These are phyloP conservation scores for Acrocera orbiculus DNA, from an alignment of 2,888 invertebrate genomes.

Conservation along the genomic window DNA sequence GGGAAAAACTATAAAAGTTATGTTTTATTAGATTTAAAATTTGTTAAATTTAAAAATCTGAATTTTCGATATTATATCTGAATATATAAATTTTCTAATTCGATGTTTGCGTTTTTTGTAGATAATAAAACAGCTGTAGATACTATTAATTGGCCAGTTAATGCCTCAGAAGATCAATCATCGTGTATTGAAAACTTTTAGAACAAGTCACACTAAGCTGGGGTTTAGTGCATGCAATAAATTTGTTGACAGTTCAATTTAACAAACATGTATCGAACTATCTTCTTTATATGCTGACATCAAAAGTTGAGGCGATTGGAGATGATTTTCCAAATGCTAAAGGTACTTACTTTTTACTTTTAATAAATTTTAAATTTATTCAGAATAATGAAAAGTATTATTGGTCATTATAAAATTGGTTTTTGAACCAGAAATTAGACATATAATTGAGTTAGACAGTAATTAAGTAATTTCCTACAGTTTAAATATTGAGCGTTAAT, in stretches of 20 bases:
- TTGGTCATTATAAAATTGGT: too few species aligned
- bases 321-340: conserved; percentile 27
- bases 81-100: too few species aligned
- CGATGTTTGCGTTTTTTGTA: too few species aligned
- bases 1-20: too few species aligned
- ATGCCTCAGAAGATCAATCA: conserved; percentile 25
- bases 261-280: conserved; percentile 26
- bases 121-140: conserved; percentile 19
- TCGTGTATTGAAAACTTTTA: conserved; percentile 28
- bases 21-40: too few species aligned
- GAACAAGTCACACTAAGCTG: conserved; percentile 28
- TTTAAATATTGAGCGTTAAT: too few species aligned
- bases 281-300: conserved; percentile 18
- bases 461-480: too few species aligned
- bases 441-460: too few species aligned
- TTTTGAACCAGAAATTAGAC: too few species aligned
- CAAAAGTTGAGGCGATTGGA: conserved; percentile 19
- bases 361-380: neutral
- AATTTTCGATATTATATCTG: too few species aligned
- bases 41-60: too few species aligned
- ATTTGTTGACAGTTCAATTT: conserved; percentile 30
- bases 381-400: neutral
- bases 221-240: conserved; percentile 15
- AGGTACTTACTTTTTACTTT: conserved; percentile 14
- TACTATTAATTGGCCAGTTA: conserved; percentile 32